Percentiles rank a stretch among this genome's conserved stretches.
phyloP scores from a whole-genome alignment of 2,113 vertebrate genomes.

The Motacilla alba region DNA sequence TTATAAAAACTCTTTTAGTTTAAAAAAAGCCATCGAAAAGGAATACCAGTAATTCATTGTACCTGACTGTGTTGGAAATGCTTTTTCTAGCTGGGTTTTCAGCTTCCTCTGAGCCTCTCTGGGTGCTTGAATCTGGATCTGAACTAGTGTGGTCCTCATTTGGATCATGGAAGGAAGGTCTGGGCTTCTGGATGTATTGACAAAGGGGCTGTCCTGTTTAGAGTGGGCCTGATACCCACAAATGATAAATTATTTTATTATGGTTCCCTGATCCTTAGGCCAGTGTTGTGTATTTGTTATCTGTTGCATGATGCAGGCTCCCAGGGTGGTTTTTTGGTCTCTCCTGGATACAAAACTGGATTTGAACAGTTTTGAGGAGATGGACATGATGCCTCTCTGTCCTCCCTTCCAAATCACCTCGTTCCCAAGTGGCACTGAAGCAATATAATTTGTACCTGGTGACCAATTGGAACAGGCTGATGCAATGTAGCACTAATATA shows the following conservation, averaged over 20 bases:
- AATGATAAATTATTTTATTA: background rate
- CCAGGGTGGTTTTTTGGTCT: background rate
- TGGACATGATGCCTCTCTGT: background rate
- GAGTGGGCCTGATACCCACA: background rate
- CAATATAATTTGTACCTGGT: background rate
- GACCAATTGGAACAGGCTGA: constrained; percentile 36
- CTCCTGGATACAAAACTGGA: background rate
- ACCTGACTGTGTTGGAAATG: background rate
- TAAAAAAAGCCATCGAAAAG: background rate
- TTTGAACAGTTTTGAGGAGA: background rate
- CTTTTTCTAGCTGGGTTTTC: background rate
- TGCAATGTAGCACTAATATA: background rate
- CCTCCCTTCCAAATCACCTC: background rate
- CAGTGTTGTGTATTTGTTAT: background rate
- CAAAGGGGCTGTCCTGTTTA: background rate
- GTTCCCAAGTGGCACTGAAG: background rate
- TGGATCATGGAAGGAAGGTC: background rate
- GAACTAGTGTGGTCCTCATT: rapidly evolving
- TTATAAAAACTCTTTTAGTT: background rate
- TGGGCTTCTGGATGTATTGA: background rate
- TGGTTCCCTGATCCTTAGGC: background rate
- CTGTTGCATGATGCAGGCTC: background rate
- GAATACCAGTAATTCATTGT: background rate
- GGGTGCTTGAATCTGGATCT: background rate
- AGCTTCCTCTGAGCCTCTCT: background rate